Evolutionary conservation across 2,797 vertebrate genomes (phyloP).

Genomic region (Darevskia nairensis): DNA sequence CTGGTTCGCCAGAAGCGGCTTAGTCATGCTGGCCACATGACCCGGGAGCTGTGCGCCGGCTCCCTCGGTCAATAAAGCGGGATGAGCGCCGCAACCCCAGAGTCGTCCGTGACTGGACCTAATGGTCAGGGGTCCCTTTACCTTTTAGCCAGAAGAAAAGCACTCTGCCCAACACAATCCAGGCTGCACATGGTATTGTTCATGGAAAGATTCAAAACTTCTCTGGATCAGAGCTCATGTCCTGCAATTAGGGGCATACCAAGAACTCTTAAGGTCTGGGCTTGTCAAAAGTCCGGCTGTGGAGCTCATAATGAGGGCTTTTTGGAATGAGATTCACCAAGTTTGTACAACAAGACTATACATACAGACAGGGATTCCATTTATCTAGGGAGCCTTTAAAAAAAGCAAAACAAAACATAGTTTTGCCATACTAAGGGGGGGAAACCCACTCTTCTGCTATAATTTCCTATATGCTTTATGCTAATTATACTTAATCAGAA

Average conservation of each 20-base stretch:
- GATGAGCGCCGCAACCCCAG: no score
- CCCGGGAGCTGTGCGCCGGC: no score
- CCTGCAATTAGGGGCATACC: not conserved
- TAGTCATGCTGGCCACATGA: no score
- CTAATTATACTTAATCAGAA: constrained; percentile 35
- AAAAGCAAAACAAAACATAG: not conserved
- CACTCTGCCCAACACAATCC: not conserved
- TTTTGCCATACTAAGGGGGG: not conserved
- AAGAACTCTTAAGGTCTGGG: not conserved
- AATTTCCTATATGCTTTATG: constrained; percentile 12
- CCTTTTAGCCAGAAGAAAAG: not conserved
- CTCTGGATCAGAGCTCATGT: not conserved
- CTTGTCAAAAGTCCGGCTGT: not conserved
- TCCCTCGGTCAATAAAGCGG: no score
- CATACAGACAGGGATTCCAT: not conserved
- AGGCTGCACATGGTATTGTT: not conserved
- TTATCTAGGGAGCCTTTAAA: not conserved
- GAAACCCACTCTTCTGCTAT: not conserved
- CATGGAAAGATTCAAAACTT: not conserved
- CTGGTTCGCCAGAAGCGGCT: no score
- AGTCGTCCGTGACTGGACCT: no score
- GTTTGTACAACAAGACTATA: not conserved
- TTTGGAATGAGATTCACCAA: not conserved
- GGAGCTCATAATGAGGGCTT: not conserved
- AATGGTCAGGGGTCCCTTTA: no score